Evolutionary conservation across 2,113 vertebrate species (phyloP).

Genomic region (Cheilinus undulatus): DNA sequence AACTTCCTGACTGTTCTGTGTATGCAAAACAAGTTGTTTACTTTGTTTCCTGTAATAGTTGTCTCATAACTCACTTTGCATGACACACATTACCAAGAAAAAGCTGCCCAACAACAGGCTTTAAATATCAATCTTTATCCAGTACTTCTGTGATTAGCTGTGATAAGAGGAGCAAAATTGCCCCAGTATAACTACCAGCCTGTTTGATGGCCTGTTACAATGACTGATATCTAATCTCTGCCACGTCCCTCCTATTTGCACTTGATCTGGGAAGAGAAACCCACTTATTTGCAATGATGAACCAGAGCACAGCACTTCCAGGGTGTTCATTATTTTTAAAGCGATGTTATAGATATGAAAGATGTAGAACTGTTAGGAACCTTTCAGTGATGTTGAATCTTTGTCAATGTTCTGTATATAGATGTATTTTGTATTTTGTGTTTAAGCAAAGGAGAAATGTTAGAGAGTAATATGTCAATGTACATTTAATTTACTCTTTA

Average conservation of each 20-base stretch:
- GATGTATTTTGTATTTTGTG: constrained; percentile 1
- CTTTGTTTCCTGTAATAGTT: background rate
- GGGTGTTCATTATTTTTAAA: constrained; percentile 31
- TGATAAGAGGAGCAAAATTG: background rate
- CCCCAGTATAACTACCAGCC: constrained; percentile 5
- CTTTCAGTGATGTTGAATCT: constrained; percentile 2
- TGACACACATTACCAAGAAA: background rate
- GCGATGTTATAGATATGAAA: constrained; percentile 18
- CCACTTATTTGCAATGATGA: constrained; percentile 34
- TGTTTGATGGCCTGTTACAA: constrained; percentile 19
- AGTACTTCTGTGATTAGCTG: background rate
- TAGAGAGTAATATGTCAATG: too few species aligned
- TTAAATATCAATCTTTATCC: constrained; percentile 5
- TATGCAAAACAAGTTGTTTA: background rate
- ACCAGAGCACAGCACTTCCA: constrained; percentile 19
- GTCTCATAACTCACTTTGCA: background rate
- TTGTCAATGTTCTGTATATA: background rate
- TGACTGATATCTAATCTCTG: constrained; percentile 17
- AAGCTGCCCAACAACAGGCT: background rate
- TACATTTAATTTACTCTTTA: too few species aligned
- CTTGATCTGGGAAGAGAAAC: constrained; percentile 31
- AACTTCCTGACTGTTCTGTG: background rate
- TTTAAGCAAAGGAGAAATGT: background rate
- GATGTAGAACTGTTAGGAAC: constrained; percentile 11
- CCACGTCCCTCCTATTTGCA: constrained; percentile 26